Conservation (phyloP, 2,113 vertebrate species). For the Neopipo cinnamomea region DNA sequence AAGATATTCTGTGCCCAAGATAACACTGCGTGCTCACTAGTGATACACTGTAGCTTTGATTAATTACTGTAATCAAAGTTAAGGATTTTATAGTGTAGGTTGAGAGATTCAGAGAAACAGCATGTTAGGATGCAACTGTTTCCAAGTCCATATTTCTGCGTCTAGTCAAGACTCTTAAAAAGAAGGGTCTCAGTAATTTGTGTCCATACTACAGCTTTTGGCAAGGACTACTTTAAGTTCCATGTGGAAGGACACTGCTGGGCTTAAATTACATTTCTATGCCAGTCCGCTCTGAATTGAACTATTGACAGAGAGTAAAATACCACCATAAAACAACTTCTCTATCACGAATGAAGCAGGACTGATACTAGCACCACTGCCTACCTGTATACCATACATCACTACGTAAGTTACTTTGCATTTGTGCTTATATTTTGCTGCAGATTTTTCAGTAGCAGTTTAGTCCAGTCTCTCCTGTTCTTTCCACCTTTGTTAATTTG, state of each 20-base stretch:
- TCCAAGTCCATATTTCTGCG: neutral
- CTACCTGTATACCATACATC: neutral
- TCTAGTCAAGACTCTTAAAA: neutral
- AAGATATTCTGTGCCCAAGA: neutral
- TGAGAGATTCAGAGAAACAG: neutral
- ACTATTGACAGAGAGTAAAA: neutral
- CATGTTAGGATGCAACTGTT: neutral
- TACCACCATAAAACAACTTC: neutral
- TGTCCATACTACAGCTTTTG: neutral
- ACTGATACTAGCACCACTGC: fast-evolving
- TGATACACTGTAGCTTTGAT: neutral
- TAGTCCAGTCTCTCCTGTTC: neutral
- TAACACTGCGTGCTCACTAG: neutral
- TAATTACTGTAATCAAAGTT: neutral
- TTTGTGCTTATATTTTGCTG: neutral
- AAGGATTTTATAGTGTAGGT: neutral
- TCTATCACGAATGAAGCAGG: neutral
- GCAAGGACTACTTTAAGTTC: neutral
- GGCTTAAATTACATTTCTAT: neutral
- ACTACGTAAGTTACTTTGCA: neutral
- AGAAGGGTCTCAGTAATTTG: neutral
- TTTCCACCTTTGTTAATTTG: neutral
- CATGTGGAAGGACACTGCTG: neutral
- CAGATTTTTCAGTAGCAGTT: neutral
- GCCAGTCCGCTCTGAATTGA: neutral